phyloP scores from a whole-genome alignment of 2,888 invertebrate species.

The Metacarcinus magister region DNA sequence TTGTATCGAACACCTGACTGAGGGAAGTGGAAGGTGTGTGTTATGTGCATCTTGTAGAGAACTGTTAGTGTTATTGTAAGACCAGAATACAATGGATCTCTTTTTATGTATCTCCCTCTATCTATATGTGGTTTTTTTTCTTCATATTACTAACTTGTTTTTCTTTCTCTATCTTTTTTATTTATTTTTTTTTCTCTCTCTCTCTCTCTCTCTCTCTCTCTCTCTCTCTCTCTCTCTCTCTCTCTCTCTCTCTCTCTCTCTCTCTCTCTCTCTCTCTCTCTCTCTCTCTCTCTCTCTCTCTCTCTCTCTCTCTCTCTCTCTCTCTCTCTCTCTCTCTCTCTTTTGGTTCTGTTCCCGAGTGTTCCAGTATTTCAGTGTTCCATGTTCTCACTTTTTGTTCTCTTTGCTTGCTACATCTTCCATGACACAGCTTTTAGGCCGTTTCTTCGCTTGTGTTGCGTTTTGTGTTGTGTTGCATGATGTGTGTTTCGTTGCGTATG shows the following conservation, averaged over 20 bases:
- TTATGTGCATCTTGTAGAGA: no score
- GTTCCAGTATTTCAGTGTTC: no score
- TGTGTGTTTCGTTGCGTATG: no score
- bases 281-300: not conserved
- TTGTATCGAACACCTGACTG: not conserved
- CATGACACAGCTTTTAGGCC: no score
- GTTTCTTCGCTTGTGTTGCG: no score
- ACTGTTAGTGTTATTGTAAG: no score
- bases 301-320: conserved; percentile 10
- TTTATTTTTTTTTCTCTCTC: not conserved
- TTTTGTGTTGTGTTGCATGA: no score
- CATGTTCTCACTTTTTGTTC: not conserved
- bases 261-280: no score
- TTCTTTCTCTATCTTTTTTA: not conserved
- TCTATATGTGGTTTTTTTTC: no score
- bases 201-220: not conserved
- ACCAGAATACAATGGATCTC: no score
- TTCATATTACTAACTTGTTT: not conserved
- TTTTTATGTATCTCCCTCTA: no score
- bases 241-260: no score
- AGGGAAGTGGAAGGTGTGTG: not conserved
- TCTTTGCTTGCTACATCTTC: not conserved
- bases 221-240: not conserved
- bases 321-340: conserved; percentile 2
- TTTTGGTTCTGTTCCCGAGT: not conserved